Base-by-base conservation (phyloP, 2,113 vertebrate genomes). In the Tringa solitaria region DNA sequence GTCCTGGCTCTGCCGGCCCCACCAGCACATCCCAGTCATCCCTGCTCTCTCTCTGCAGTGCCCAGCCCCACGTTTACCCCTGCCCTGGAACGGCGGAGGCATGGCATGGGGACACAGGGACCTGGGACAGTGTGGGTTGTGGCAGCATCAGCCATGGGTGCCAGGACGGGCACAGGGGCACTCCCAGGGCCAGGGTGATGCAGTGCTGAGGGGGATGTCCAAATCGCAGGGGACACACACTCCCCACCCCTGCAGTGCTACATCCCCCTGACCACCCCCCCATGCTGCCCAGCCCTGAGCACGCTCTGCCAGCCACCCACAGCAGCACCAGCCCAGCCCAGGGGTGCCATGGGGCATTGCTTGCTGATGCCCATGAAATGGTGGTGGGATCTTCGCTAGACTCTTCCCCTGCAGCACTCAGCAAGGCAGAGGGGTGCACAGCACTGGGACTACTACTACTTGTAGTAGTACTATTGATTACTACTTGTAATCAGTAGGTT, bases 41-140 rank as follows among this genome's bases (percentile, higher is more conserved):
- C 33, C 37, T 72, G 8, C 8, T 13, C 45, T 50, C 56, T n/a
- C 57, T 54, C 45, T 51, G 33, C 10, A 5, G 26, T n/a, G 33
- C 23, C 43, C 35, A 43, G 59, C 4, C 21, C 37, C 11, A 10
- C 4, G 9, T 54, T 67, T 68, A 28, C 48, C 32, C 20, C 61
- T 75, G n/a, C 10, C 30, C 56, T 0, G 0, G 3, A 18, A 9
- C 3, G 5, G 21, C 50, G 86, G 26, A 86, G 23, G 13, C 50
- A 63, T 4, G 2, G 3, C n/a, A 20, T 28, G 12, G 22, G 14
- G 20, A 2, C 65, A 81, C 4, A 6, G 39, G 30, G 26, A 75
- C 21, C 46, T 26, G 4, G 27, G n/a, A 37, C 1, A 2, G 41
- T 33, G 11, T 4, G 2, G 23, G 10, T 4, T 2, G 37, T 3